Base-by-base conservation (phyloP, 2,113 vertebrate species). In the Nannospalax galili region DNA sequence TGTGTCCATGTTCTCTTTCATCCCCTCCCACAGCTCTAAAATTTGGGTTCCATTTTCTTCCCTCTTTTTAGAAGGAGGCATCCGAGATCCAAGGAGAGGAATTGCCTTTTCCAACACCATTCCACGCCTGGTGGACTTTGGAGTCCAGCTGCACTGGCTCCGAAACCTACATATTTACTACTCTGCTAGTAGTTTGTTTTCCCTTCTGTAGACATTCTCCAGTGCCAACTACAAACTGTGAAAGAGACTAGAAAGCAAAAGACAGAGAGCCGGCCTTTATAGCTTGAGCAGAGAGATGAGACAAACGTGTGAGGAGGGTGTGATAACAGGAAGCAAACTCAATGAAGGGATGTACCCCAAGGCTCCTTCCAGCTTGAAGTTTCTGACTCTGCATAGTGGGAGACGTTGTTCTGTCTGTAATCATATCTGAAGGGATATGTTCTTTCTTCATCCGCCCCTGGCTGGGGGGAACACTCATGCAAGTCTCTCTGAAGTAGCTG, bases 181-280 rank as follows among this genome's bases (percentile, higher is more conserved):
- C 56, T 26, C 0, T 26, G 22, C 30, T 10, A 8, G n/a, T 90
- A 6, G 11, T 64, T 9, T 2, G 12, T 20, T 65, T 14, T 74
- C 69, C 64, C 73, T 88, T 72, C 70, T 48, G 70, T n/a, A 92
- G 84, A 52, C 19, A 24, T 15, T 64, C 73, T 37, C 75, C 84
- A 94, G 62, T 32, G n/a, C 30, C 80, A 92, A 2, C 30, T 37
- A 40, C 16, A 42, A 90, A 40, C 16, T 72, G 48, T 30, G 26
- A 16, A 35, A 91, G 79, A 37, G 9, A 26, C 19, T n/a, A 88
- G 72, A 64, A 88, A 92, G 70, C 79, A 62, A 72, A 87, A 94
- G 60, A 62, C 3, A 70, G 0, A 79, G 64, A n/a, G 32, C 22
- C 64, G 70, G 60, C 24, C 45, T 84, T 65, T 80, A 67, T 62